Evolutionary conservation across 2,888 invertebrate genomes (phyloP).

Genomic region (Cheilosia scutellata): DNA sequence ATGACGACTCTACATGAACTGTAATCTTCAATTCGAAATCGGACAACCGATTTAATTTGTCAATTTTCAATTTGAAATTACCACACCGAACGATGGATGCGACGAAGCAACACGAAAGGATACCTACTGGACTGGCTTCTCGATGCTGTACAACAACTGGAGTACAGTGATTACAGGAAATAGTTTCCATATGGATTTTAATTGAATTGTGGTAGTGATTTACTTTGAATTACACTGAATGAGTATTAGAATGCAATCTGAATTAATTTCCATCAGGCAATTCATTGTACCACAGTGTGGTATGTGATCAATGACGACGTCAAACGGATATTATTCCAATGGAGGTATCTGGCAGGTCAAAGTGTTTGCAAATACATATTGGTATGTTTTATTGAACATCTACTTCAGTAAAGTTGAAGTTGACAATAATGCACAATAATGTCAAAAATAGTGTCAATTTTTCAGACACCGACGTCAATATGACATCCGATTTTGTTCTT

Average conservation of each 20-base stretch:
- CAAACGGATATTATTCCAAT: background rate
- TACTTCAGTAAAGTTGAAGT: no score
- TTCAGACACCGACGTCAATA: no score
- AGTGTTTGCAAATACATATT: no score
- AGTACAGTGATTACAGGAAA: slow-evolving; percentile 31
- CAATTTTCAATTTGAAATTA: slow-evolving; percentile 48
- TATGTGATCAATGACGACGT: background rate
- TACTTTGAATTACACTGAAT: slow-evolving; percentile 50
- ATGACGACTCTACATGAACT: background rate
- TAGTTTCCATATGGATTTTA: slow-evolving; percentile 42
- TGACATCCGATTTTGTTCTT: no score
- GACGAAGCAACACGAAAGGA: slow-evolving; percentile 3
- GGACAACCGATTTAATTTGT: slow-evolving; percentile 52
- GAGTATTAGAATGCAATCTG: slow-evolving; percentile 55
- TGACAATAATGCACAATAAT: no score
- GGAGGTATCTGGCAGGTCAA: no score
- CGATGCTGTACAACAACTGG: background rate
- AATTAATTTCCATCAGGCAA: slow-evolving; percentile 54
- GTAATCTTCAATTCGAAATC: slow-evolving; percentile 21
- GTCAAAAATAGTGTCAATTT: no score
- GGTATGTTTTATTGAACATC: no score
- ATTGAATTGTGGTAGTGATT: slow-evolving; percentile 54
- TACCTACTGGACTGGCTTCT: background rate
- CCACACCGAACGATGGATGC: slow-evolving; percentile 11
- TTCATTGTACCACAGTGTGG: slow-evolving; percentile 11